phyloP scores from a whole-genome alignment of 2,888 invertebrate species.

The Hydroisotoma schaefferi region DNA sequence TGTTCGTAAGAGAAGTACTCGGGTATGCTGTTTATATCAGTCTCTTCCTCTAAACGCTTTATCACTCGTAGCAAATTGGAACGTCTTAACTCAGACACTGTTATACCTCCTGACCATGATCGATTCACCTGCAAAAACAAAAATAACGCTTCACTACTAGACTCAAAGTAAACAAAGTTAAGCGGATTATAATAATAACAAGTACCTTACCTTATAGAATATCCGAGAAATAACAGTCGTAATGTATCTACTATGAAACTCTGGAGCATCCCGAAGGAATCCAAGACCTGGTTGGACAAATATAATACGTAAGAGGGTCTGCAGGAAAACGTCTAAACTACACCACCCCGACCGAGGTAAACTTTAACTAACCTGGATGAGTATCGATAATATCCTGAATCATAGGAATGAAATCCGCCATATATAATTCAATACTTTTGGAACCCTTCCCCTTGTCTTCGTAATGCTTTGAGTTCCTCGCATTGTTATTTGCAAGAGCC shows the following conservation, averaged over 20 bases:
- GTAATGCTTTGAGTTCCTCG: slow-evolving; percentile 29
- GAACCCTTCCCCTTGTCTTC: slow-evolving; percentile 26
- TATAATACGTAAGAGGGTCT: too few relatives aligned
- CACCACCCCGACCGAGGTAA: too few relatives aligned
- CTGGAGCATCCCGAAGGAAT: slow-evolving; percentile 94
- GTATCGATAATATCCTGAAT: slow-evolving; percentile 98
- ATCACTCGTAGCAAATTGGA: slow-evolving; percentile 77
- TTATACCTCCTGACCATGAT: slow-evolving; percentile 92
- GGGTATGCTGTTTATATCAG: slow-evolving; percentile 87
- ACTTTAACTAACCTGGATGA: slow-evolving; percentile 85
- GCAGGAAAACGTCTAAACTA: too few relatives aligned
- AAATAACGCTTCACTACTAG: background rate
- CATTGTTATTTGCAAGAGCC: slow-evolving; percentile 16
- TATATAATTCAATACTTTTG: slow-evolving; percentile 51
- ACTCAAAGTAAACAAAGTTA: background rate
- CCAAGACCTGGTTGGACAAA: slow-evolving; percentile 58
- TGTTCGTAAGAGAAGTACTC: slow-evolving; percentile 92
- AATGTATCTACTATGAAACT: slow-evolving; percentile 98
- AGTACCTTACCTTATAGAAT: slow-evolving; percentile 42
- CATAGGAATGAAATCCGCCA: slow-evolving; percentile 82
- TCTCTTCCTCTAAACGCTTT: slow-evolving; percentile 84
- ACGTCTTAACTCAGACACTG: slow-evolving; percentile 80
- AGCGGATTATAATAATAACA: background rate
- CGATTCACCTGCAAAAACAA: slow-evolving; percentile 77
- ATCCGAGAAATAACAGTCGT: slow-evolving; percentile 71